These are phyloP conservation scores for Centruroides sculpturatus DNA, from an alignment of 1,140 invertebrate genomes.

Conservation along the genomic window DNA sequence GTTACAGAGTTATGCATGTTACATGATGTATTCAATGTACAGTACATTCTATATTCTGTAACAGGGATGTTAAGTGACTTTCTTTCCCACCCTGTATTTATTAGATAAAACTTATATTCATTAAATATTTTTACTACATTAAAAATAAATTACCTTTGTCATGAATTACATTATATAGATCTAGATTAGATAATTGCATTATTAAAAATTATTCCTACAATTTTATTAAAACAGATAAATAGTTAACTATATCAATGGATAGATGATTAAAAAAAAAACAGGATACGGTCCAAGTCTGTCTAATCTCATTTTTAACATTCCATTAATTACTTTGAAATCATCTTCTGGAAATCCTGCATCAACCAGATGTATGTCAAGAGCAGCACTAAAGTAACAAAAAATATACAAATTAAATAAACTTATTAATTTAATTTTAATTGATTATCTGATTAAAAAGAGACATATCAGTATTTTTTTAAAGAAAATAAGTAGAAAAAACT, in stretches of 20 bases:
- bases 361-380: constrained; percentile 69
- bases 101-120: no score
- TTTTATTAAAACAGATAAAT: no score
- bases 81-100: no score
- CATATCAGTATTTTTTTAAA: neutral
- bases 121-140: no score
- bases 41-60: no score
- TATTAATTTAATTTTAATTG: constrained; percentile 5
- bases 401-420: neutral
- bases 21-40: no score
- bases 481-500: neutral
- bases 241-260: neutral
- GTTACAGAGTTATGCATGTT: no score
- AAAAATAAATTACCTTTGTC: no score
- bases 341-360: constrained; percentile 81
- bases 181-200: no score
- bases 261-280: constrained; percentile 16
- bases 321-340: constrained; percentile 71
- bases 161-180: no score
- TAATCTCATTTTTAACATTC: constrained; percentile 64
- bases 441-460: neutral
- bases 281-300: constrained; percentile 68
- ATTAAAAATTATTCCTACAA: no score
- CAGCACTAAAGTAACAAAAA: constrained; percentile 42
- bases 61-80: no score